Evolutionary conservation across 92 coral and sea anemone species (phyloP), one percentile per base, ranked within the genome.

Genomic region (Porites cylindrica): DNA sequence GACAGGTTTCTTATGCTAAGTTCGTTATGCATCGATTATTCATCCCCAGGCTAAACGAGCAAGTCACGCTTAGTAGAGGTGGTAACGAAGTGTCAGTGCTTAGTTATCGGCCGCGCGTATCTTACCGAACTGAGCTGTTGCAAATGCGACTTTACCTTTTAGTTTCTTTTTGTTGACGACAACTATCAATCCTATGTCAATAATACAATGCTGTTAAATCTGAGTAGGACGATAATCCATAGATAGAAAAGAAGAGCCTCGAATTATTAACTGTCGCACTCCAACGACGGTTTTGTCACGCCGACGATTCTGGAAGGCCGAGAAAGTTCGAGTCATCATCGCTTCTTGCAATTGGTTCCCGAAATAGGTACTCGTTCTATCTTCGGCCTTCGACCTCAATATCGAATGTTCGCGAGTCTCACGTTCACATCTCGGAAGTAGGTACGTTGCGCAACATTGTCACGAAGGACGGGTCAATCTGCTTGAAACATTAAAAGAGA

Each of bases 1-100:
- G 87, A 72, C 53, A 43, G 80, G 62, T 67, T 83, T 83, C 87
- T 83, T 73, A 83, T 83, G 87, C 80, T 72, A 83, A 83, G 87
- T 65, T 64, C 73, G 80, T 47, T 20, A 21, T 74, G 86, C 59
- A 56, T 72, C 70, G 77, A 76, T 82, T 82, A 38, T 54, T 60
- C 85, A 17, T 80, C 87, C 87, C 74, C 64, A 83, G 87, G 87
- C 87, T 23, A 83, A 21, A 79, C 7, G 78, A 73, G 60, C 80
- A 63, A 56, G 87, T 83, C 87, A 83, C 87, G 87, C 87, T 83
- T 56, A 8, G 61, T 10, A 56, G 17, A 10, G 13, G 3, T 14
- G 16, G 52, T 8, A 63, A 32, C 63, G 72, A 73, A 56, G 61
- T 21, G 80, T 73, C 50, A 66, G 67, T 38, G 68, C 78, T 63